phyloP scores from a whole-genome alignment of 2,888 invertebrate genomes.

The Acanthopleura granulata region DNA sequence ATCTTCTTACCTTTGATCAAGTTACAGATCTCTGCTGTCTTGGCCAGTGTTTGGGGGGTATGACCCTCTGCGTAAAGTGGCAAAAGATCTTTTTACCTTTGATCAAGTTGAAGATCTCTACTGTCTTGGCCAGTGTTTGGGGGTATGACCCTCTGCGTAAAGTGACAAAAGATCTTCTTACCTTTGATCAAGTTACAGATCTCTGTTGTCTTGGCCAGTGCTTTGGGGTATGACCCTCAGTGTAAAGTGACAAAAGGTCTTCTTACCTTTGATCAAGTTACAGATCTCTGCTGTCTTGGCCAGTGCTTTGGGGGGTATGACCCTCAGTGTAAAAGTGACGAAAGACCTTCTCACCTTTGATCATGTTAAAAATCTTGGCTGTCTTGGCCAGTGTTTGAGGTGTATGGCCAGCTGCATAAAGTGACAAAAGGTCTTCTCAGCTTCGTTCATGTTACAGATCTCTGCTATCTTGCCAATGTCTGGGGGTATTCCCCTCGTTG shows the following conservation, averaged over 20 bases:
- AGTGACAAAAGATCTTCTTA: constrained; percentile 27
- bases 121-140: constrained; percentile 74
- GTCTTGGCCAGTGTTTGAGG: constrained; percentile 75
- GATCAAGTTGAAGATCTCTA: constrained; percentile 74
- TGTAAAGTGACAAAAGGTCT: constrained; percentile 61
- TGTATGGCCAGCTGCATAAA: constrained; percentile 76
- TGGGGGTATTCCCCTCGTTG: constrained; percentile 76
- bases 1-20: constrained; percentile 73
- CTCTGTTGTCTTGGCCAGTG: constrained; percentile 75
- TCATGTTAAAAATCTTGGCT: constrained; percentile 73
- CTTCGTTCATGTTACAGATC: constrained; percentile 73
- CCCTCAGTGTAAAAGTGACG: constrained; percentile 74
- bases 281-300: constrained; percentile 74
- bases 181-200: constrained; percentile 73
- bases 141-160: constrained; percentile 76
- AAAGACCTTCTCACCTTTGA: constrained; percentile 65
- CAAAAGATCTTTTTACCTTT: constrained; percentile 51
- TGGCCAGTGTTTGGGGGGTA: constrained; percentile 75
- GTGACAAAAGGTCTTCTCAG: constrained; percentile 36
- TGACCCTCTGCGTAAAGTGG: constrained; percentile 75
- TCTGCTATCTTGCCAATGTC: constrained; percentile 75
- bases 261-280: constrained; percentile 72
- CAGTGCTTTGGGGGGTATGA: constrained; percentile 74
- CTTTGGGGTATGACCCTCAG: constrained; percentile 76
- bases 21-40: constrained; percentile 74